phyloP scores from a whole-genome alignment of 2,797 vertebrate species.

The Thamnophis elegans region DNA sequence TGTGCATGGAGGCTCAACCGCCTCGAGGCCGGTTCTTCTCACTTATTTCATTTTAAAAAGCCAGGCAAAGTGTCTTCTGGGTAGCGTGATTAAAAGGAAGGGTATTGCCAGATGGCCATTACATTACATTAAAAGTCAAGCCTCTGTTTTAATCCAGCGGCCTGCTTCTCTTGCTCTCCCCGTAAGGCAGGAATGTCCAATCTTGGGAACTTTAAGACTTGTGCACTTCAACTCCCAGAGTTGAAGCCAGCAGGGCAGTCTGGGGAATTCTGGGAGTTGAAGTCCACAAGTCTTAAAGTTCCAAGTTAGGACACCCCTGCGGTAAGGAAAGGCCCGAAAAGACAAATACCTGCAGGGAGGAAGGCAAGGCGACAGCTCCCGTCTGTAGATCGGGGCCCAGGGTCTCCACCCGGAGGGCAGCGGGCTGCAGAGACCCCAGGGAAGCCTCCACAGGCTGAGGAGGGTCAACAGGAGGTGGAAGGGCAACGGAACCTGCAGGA shows the following conservation, averaged over 20 bases:
- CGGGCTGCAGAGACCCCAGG: constrained; percentile 9
- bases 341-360: constrained; percentile 58
- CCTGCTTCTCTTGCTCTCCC: neutral
- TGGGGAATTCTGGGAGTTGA: no score
- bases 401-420: rapidly evolving
- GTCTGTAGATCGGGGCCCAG: constrained; percentile 60
- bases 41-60: neutral
- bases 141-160: neutral
- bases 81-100: neutral
- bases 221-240: no score
- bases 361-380: constrained; percentile 29
- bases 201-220: no score
- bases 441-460: neutral
- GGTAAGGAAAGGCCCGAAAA: rapidly evolving
- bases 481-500: neutral
- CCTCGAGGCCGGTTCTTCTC: neutral
- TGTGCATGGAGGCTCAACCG: rapidly evolving
- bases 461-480: neutral
- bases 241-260: no score
- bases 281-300: no score
- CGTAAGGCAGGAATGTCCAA: no score
- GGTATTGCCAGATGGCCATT: neutral
- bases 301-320: no score
- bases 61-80: neutral
- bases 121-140: neutral